These are phyloP conservation scores for Diplogasteroides magnus DNA, from an alignment of 1,140 invertebrate genomes.

Conservation along the genomic window DNA sequence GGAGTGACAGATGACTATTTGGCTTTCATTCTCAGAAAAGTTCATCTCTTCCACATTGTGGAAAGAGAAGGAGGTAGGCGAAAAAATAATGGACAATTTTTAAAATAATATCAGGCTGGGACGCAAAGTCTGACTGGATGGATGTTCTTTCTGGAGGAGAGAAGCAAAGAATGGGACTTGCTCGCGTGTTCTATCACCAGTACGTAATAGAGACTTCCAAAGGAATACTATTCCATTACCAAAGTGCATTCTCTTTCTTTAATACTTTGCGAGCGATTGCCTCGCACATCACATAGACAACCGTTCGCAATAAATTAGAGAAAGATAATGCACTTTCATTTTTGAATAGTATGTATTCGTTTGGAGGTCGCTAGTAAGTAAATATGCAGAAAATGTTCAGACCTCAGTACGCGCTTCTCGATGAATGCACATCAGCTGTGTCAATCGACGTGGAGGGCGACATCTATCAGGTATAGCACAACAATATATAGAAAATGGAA, in stretches of 20 bases:
- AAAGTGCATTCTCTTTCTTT: too few species aligned
- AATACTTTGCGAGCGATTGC: too few species aligned
- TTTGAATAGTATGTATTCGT: background rate
- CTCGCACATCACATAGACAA: too few species aligned
- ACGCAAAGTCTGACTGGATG: constrained; percentile 84
- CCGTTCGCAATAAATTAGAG: too few species aligned
- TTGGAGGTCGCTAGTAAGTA: too few species aligned
- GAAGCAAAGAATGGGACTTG: constrained; percentile 92
- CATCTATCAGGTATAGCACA: too few species aligned
- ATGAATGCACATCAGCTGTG: constrained; percentile 94
- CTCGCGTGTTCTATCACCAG: constrained; percentile 84
- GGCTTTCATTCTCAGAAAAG: constrained; percentile 66
- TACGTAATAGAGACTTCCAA: background rate
- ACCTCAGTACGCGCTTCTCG: constrained; percentile 86
- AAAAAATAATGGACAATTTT: background rate
- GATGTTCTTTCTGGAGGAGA: constrained; percentile 93
- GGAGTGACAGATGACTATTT: constrained; percentile 70
- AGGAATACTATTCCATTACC: background rate
- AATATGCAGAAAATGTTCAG: too few species aligned
- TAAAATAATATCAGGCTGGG: constrained; percentile 63
- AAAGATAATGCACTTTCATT: too few species aligned
- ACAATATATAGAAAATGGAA: too few species aligned
- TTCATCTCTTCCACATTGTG: constrained; percentile 77
- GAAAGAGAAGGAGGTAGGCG: constrained; percentile 69
- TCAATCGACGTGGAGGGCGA: constrained; percentile 90